A percentile compares a stretch with the other conserved stretches of the same genome.
Conservation (phyloP, 2,888 invertebrate genomes). For the Thymelicus acteon region DNA sequence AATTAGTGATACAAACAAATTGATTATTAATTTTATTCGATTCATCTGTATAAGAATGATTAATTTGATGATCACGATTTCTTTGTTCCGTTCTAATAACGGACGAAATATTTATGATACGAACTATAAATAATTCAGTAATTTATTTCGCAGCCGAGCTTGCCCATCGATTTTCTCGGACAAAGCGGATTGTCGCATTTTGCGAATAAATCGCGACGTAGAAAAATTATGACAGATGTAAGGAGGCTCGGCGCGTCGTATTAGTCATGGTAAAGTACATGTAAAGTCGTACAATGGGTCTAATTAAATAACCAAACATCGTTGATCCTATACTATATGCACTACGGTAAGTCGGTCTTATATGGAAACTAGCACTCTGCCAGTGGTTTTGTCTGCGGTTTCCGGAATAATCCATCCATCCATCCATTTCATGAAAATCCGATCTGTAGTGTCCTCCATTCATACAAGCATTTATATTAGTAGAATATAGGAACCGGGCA, state of each 20-base stretch:
- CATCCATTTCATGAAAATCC: too few relatives aligned
- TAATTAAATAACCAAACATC: slow-evolving; percentile 71
- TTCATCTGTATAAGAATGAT: slow-evolving; percentile 56
- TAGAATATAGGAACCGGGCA: slow-evolving; percentile 59
- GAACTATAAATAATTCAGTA: slow-evolving; percentile 68
- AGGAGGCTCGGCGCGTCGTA: slow-evolving; percentile 60
- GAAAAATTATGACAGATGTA: slow-evolving; percentile 84
- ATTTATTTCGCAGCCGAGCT: slow-evolving; percentile 60
- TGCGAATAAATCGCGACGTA: slow-evolving; percentile 81
- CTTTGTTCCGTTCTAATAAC: slow-evolving; percentile 56
- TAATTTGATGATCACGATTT: slow-evolving; percentile 30
- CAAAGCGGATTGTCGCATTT: slow-evolving; percentile 76
- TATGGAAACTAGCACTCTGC: too few relatives aligned
- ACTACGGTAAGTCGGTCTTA: slow-evolving; percentile 17
- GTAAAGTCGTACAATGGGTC: slow-evolving; percentile 63
- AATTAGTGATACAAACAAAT: slow-evolving; percentile 63
- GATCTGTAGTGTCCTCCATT: slow-evolving; percentile 21
- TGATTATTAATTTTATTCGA: slow-evolving; percentile 65
- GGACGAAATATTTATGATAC: slow-evolving; percentile 54
- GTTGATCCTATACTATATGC: slow-evolving; percentile 57
- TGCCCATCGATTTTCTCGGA: slow-evolving; percentile 54
- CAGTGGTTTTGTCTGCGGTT: too few relatives aligned
- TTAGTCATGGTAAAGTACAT: slow-evolving; percentile 79
- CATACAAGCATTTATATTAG: too few relatives aligned
- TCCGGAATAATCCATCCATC: too few relatives aligned